Conservation (phyloP, 2,797 vertebrate genomes). For the Erethizon dorsatum region DNA sequence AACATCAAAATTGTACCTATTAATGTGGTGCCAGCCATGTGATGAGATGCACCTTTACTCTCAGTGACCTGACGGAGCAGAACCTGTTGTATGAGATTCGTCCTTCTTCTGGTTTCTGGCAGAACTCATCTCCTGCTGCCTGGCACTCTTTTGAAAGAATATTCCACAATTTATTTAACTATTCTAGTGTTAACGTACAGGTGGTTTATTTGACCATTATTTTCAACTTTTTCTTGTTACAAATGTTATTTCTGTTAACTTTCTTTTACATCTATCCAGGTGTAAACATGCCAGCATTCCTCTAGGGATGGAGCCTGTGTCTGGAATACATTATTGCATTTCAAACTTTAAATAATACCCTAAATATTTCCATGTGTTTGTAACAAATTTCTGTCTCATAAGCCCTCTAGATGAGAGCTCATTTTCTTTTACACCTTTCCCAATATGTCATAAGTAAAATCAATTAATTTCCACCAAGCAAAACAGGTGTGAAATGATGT, state of each 20-base stretch:
- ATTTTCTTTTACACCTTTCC: not conserved
- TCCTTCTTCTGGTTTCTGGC: not conserved
- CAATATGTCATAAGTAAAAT: not conserved
- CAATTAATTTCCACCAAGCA: not conserved
- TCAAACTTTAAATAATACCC: not conserved
- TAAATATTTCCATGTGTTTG: not conserved
- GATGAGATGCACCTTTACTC: not conserved
- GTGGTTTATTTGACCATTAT: not conserved
- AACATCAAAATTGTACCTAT: not conserved
- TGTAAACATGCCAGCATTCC: not conserved
- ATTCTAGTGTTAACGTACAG: fast-evolving
- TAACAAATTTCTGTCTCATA: not conserved
- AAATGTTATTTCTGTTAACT: not conserved
- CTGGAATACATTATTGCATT: not conserved
- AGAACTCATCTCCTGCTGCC: not conserved
- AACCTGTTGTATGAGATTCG: not conserved
- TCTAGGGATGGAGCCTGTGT: fast-evolving
- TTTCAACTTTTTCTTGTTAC: not conserved
- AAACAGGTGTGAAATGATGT: not conserved
- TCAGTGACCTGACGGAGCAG: too few relatives aligned
- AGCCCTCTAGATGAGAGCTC: not conserved
- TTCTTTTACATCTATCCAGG: not conserved
- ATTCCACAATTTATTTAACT: not conserved
- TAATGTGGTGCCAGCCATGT: not conserved
- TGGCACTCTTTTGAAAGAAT: not conserved